phyloP scores from a whole-genome alignment of 1,140 invertebrate genomes.

The Pygmarrhopalites habei region DNA sequence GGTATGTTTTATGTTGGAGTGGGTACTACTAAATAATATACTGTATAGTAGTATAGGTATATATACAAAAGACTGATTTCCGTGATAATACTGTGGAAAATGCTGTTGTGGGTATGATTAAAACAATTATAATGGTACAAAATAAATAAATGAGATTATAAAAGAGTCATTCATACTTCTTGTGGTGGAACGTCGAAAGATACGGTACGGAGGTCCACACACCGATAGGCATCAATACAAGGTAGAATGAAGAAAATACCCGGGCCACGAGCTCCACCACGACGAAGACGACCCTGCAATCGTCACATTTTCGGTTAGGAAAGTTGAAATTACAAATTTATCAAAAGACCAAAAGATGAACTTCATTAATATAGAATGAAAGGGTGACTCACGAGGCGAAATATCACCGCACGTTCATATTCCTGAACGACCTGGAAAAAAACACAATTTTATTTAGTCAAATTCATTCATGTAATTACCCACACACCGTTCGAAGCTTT shows the following conservation, averaged over 20 bases:
- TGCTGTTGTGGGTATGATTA: too few relatives aligned
- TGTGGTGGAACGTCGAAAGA: slow-evolving; percentile 93
- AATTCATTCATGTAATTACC: not conserved
- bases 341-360: too few relatives aligned
- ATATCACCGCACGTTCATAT: slow-evolving; percentile 84
- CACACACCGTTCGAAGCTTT: not conserved
- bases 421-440: slow-evolving; percentile 78
- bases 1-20: too few relatives aligned
- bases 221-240: slow-evolving; percentile 66
- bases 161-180: too few relatives aligned
- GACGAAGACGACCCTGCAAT: slow-evolving; percentile 69
- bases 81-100: too few relatives aligned
- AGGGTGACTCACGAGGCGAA: slow-evolving; percentile 44
- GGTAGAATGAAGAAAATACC: slow-evolving; percentile 44
- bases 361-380: too few relatives aligned
- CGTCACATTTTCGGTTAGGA: slow-evolving; percentile 72
- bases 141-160: too few relatives aligned
- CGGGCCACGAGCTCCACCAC: slow-evolving; percentile 77
- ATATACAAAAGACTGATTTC: too few relatives aligned
- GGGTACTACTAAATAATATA: too few relatives aligned
- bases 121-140: too few relatives aligned
- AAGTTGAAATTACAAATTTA: too few relatives aligned
- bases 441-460: not conserved
- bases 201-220: slow-evolving; percentile 75
- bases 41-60: too few relatives aligned